phyloP scores from a whole-genome alignment of 2,113 vertebrate species.

The Falco punctatus region DNA sequence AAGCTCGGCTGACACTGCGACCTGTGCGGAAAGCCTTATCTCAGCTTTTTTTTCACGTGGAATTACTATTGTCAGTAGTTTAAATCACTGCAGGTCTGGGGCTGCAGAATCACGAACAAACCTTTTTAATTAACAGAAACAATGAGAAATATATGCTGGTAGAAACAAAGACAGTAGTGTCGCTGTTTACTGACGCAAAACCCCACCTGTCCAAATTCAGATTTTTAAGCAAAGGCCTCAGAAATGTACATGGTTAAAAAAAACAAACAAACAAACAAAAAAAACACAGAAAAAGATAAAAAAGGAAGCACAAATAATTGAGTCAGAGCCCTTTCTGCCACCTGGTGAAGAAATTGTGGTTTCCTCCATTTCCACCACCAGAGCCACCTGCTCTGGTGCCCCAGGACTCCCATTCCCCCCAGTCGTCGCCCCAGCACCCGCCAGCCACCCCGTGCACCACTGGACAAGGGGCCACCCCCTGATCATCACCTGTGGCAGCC shows the following conservation, averaged over 20 bases:
- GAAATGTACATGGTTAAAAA: background rate
- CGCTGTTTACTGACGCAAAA: background rate
- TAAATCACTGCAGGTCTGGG: background rate
- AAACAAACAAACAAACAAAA: no score
- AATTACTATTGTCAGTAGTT: background rate
- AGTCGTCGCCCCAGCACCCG: background rate
- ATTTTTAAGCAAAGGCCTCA: background rate
- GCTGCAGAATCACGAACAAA: background rate
- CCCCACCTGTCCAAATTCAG: background rate
- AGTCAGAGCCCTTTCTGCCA: background rate
- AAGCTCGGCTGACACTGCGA: accelerated
- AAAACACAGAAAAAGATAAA: no score
- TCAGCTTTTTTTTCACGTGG: background rate
- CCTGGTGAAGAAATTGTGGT: background rate
- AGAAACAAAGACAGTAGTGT: background rate
- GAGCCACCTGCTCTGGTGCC: no score
- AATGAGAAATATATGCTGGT: background rate
- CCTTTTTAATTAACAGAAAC: background rate
- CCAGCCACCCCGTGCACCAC: background rate
- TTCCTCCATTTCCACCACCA: background rate
- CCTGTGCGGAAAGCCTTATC: background rate
- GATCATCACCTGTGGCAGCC: background rate
- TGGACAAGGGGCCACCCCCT: background rate
- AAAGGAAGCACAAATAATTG: background rate
- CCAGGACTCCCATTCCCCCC: background rate